phyloP scores from a whole-genome alignment of 2,113 vertebrate genomes.

The Daubentonia madagascariensis region DNA sequence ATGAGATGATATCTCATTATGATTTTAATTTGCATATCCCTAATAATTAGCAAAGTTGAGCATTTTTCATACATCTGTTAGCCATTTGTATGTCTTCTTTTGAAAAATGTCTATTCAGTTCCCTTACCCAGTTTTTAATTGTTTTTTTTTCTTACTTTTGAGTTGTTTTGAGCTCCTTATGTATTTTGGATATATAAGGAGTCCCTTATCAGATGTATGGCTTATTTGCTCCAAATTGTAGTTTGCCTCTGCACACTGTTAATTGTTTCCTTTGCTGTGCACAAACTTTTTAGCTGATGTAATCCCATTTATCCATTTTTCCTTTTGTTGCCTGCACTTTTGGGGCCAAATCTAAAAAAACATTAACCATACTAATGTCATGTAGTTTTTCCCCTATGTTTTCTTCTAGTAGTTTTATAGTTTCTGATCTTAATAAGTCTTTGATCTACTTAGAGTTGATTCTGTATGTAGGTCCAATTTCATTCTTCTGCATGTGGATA shows the following conservation, averaged over 20 bases:
- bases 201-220: background rate
- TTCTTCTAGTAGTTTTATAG: too few species aligned
- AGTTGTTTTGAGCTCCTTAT: background rate
- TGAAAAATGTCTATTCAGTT: background rate
- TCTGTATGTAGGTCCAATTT: too few species aligned
- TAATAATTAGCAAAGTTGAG: background rate
- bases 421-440: too few species aligned
- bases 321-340: background rate
- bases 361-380: background rate
- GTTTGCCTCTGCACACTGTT: background rate
- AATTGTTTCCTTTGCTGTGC: background rate
- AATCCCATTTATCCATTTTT: background rate
- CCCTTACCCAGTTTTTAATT: background rate
- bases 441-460: too few species aligned
- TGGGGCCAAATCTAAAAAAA: background rate
- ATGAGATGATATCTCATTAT: background rate
- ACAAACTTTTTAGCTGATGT: background rate
- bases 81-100: background rate
- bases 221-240: background rate
- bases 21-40: background rate
- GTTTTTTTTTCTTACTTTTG: background rate
- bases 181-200: too few species aligned
- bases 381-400: too few species aligned
- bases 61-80: background rate
- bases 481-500: too few species aligned